These are phyloP conservation scores for Aspiorhynchus laticeps DNA, from an alignment of 2,113 vertebrate species.

Conservation along the genomic window DNA sequence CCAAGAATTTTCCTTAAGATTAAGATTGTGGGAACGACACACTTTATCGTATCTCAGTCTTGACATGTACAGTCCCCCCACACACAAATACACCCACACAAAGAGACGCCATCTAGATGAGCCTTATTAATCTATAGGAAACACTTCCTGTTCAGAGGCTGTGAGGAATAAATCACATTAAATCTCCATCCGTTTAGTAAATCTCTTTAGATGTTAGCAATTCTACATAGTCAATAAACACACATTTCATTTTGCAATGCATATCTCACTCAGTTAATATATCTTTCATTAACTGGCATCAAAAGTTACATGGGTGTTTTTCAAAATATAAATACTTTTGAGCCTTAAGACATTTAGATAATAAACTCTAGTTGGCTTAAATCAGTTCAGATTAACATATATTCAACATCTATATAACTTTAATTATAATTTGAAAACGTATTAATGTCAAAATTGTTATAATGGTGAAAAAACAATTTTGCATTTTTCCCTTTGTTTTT, in stretches of 20 bases:
- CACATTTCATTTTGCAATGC: neutral
- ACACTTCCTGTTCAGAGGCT: conserved; percentile 29
- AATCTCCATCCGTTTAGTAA: neutral
- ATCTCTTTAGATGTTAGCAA: neutral
- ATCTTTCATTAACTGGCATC: neutral
- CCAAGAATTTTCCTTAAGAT: neutral
- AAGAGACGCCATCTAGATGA: conserved; percentile 6
- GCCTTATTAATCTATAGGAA: conserved; percentile 27
- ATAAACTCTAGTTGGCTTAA: no score
- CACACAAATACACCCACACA: conserved; percentile 9
- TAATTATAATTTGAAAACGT: no score
- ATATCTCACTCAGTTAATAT: neutral
- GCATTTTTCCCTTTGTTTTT: neutral
- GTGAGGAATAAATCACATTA: conserved; percentile 19
- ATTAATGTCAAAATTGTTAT: no score
- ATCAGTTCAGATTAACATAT: no score
- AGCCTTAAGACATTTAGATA: no score
- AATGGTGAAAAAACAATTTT: no score
- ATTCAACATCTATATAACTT: no score
- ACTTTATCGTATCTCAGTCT: neutral
- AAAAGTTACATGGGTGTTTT: no score
- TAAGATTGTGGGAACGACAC: conserved; percentile 2
- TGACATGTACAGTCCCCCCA: conserved; percentile 19
- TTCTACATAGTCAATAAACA: neutral
- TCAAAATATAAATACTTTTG: no score